Evolutionary conservation across 1,140 invertebrate genomes (phyloP), one percentile per base, ranked within the genome.

Genomic region (Dreissena rostriformis): DNA sequence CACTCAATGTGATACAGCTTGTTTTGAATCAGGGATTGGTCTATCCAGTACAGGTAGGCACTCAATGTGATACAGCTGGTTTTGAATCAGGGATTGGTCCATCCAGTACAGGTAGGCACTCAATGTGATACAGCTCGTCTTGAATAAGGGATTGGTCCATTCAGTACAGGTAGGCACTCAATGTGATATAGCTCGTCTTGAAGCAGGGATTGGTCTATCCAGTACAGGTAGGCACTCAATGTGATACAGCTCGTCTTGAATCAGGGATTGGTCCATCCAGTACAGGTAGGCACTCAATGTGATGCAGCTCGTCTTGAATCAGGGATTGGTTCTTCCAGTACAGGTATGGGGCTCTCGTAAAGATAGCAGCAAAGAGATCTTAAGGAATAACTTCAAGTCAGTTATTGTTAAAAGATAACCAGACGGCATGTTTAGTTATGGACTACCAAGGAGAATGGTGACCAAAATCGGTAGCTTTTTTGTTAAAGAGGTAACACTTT

Each of bases 121-220:
- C 61, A 96, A 97, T 92, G 98, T 99, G 0, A 97, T 99, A 72
- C 91, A 90, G 70, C 93, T 99, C 57, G 98, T 99, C 84, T 94
- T 99, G 61, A 96, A 97, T 17, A 99, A 99, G 94, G 99, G 99
- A 81, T 95, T 99, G 52, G 98, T 99, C 24, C 98, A 99, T 95
- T 99, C 99, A 66, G 97, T 99, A 29, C 97, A 97, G 95, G 96
- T 96, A 97, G 75, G 97, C 98, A 39, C 96, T 99, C 61, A 96
- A 97, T 92, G 98, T 99, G 0, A 97, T 99, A 72, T 90, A 90
- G 70, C 93, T 99, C 57, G 98, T 99, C 84, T 94, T 99, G 61
- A 96, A 97, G 17, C 99, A 99, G 94, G 99, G 99, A 81, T 95
- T 99, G 52, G 98, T 99, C 24, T 98, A 99, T 95, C 99, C 99